A percentile compares a stretch with the other conserved stretches of the same genome.
phyloP scores from a whole-genome alignment of 37 sponge, comb jelly and placozoan species.

The Petrosia ficiformis region DNA sequence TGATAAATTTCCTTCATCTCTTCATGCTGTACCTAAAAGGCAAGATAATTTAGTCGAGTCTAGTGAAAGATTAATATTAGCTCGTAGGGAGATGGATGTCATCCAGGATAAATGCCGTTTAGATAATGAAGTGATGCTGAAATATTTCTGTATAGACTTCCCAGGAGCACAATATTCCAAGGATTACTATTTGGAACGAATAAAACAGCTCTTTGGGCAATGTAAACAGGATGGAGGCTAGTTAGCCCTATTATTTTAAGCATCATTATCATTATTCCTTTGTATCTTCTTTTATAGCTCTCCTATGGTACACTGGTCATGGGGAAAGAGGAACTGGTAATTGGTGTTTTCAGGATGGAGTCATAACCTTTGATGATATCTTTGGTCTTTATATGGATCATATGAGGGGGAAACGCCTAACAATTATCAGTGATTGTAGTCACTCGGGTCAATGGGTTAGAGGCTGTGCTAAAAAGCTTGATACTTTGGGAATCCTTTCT shows the following conservation, averaged over 20 bases:
- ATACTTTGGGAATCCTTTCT: constrained; percentile 34
- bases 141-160: neutral
- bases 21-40: neutral
- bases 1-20: neutral
- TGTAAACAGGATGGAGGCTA: constrained; percentile 6
- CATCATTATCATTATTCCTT: too few relatives aligned
- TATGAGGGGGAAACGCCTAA: constrained; percentile 27
- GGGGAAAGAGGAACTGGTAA: constrained; percentile 62
- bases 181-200: neutral
- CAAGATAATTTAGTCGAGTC: neutral
- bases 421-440: constrained; percentile 47
- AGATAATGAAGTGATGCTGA: neutral
- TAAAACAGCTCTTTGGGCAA: neutral
- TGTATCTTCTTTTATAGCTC: too few relatives aligned
- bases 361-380: constrained; percentile 45
- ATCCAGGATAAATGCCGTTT: neutral
- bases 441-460: constrained; percentile 43
- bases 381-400: constrained; percentile 23
- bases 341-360: constrained; percentile 51
- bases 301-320: too few relatives aligned
- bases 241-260: too few relatives aligned
- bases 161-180: neutral
- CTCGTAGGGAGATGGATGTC: neutral
- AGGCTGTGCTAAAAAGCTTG: constrained; percentile 18
- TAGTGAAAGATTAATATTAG: neutral